Evolutionary conservation across 2,797 vertebrate genomes (phyloP).

Genomic region (Synaphobranchus kaupii): DNA sequence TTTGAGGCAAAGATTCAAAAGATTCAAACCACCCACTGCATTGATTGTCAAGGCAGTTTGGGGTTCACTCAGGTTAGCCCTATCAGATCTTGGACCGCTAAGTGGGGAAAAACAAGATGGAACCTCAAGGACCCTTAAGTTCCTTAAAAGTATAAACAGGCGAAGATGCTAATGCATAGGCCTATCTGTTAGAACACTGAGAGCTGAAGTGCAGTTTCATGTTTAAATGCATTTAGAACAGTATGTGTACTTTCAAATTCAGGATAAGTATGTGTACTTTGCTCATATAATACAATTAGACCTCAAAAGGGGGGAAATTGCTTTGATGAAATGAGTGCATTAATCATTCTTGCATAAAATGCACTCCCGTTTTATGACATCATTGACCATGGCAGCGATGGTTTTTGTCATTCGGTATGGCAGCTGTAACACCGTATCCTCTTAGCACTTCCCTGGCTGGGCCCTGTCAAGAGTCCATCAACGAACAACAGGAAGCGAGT

Average conservation of each 20-base stretch:
- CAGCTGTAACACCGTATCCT: not conserved
- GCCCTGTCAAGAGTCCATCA: not conserved
- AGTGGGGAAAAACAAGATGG: not conserved
- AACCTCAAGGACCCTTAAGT: not conserved
- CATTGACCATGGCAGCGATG: not conserved
- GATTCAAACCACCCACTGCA: too few species aligned
- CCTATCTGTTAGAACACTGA: not conserved
- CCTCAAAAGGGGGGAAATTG: not conserved
- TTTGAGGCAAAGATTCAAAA: too few species aligned
- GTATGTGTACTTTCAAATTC: not conserved
- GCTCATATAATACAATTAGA: slow-evolving; percentile 21
- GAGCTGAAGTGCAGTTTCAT: not conserved
- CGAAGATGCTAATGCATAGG: not conserved
- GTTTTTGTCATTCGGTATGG: not conserved
- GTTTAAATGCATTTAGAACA: not conserved
- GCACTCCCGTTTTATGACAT: not conserved
- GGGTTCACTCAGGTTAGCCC: too few species aligned
- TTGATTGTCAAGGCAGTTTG: too few species aligned
- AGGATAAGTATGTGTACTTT: not conserved
- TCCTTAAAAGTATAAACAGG: not conserved
- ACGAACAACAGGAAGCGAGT: slow-evolving; percentile 10
- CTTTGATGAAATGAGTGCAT: slow-evolving; percentile 44
- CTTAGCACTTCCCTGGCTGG: not conserved
- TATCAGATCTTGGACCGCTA: too few species aligned
- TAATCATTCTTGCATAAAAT: slow-evolving; percentile 20